Base-by-base conservation (phyloP, 2,888 invertebrate species). In the Temnothorax unifasciatus region DNA sequence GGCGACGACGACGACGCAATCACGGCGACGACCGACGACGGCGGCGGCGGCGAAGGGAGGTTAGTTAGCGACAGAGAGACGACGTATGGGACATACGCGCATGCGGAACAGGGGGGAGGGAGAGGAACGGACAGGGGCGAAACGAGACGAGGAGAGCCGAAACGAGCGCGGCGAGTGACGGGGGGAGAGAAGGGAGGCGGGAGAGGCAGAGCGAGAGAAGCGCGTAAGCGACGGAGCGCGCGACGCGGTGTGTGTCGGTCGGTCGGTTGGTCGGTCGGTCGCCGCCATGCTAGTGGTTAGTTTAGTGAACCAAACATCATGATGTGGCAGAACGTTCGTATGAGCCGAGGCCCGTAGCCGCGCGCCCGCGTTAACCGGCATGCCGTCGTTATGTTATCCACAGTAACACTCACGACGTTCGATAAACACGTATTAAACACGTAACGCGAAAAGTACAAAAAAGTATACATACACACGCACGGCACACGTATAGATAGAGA, bases 291-390 rank as follows among this genome's bases (percentile, higher is more conserved):
- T 90, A 93, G 93, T 93, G 93, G 93, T 93, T 94, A 93, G 94
- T 94, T 94, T 94, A 94, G 95, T 94, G 94, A 93, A 93, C 92
- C 92, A 93, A 93, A 94, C 93, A 94, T 94, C 94, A 94, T 95
- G 94, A 95, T 95, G 95, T 95, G 95, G 95, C 95, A 94, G 92
- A 94, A 93, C 93, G 94, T 92, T 92, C 90, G 90, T 89, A 92
- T 91, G 90, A 93, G 92, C 91, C 93, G 90, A 93, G 89, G 89
- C 84, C 91, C 88, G 85, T 88, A 90, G 88, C 84, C 90, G 89
- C 90, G 92, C 34, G 34, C 34, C 92, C 92, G 92, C 89, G 92
- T 90, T 90, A 82, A 90, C 92, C 92, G 93, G 93, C 93, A 91
- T 87, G 88, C 90, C 90, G 92, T 92, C 93, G 93, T 93, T 92